Evolutionary conservation across 2,797 vertebrate genomes (phyloP).

Genomic region (Dryobates pubescens): DNA sequence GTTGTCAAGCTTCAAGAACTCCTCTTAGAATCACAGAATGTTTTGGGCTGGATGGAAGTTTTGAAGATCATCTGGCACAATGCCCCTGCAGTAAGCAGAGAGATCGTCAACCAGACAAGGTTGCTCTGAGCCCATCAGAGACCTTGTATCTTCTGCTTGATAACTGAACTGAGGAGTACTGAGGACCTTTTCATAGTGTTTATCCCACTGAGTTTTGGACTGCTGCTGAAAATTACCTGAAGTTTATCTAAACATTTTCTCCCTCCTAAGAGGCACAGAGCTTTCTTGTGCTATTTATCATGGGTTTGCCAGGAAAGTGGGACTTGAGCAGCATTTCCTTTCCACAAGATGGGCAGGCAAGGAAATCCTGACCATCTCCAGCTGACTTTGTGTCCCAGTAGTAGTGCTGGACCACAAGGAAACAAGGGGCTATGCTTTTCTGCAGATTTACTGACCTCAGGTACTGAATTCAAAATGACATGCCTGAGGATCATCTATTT

Average conservation of each 20-base stretch:
- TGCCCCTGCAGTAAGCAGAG: background rate
- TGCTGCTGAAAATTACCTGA: background rate
- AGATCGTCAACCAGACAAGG: background rate
- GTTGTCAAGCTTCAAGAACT: background rate
- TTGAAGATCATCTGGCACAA: background rate
- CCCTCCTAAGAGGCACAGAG: background rate
- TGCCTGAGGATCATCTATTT: accelerated
- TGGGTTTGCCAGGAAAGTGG: background rate
- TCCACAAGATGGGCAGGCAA: background rate
- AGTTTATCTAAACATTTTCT: background rate
- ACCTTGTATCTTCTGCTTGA: background rate
- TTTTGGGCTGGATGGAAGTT: background rate
- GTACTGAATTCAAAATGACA: accelerated
- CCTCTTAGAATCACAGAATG: background rate
- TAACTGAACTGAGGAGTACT: accelerated
- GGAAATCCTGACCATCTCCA: background rate
- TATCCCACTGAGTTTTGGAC: background rate
- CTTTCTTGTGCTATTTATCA: background rate
- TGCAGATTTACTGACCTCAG: background rate
- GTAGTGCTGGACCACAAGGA: background rate
- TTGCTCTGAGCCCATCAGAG: background rate
- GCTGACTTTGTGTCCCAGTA: background rate
- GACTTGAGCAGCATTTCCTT: background rate
- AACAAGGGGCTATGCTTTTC: background rate
- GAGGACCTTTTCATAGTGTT: background rate